Percentiles rank a stretch among this genome's conserved stretches.
These are phyloP conservation scores for Tinea trinotella DNA, from an alignment of 2,888 invertebrate genomes.

Conservation along the genomic window DNA sequence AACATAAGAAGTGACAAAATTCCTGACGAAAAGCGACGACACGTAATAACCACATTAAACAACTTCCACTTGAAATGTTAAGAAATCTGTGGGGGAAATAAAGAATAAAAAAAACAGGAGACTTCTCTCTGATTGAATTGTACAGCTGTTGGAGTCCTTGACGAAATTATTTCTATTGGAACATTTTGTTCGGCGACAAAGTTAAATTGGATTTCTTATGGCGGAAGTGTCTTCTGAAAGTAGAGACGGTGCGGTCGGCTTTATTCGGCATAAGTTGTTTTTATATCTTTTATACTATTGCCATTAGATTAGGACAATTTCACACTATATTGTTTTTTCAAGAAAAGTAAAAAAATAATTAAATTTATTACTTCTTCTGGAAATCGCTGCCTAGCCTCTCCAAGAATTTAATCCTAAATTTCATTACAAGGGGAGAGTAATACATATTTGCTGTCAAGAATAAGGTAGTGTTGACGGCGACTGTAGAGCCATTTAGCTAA, in stretches of 20 bases:
- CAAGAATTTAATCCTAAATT: no score
- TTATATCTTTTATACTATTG: constrained; percentile 32
- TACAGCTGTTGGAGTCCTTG: constrained; percentile 64
- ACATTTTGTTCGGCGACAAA: constrained; percentile 66
- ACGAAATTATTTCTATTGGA: constrained; percentile 69
- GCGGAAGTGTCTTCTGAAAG: constrained; percentile 51
- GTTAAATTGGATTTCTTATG: constrained; percentile 71
- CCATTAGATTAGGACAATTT: background rate
- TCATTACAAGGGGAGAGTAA: no score
- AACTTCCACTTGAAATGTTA: constrained; percentile 37
- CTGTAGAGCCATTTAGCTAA: no score
- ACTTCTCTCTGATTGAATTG: constrained; percentile 59
- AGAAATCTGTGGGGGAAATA: constrained; percentile 28
- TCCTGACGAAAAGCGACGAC: constrained; percentile 1
- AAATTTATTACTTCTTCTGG: no score
- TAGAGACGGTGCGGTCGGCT: constrained; percentile 45
- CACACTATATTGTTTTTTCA: no score
- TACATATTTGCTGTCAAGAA: no score
- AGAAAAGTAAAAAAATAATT: background rate
- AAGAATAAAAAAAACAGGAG: constrained; percentile 49
- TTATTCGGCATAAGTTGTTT: constrained; percentile 50
- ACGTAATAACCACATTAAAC: constrained; percentile 44
- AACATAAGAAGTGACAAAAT: background rate
- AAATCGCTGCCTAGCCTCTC: no score
- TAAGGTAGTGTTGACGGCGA: no score